Evolutionary conservation across 2,888 invertebrate genomes (phyloP), one percentile per base, ranked within the genome.

Genomic region (Hipparchia semele): DNA sequence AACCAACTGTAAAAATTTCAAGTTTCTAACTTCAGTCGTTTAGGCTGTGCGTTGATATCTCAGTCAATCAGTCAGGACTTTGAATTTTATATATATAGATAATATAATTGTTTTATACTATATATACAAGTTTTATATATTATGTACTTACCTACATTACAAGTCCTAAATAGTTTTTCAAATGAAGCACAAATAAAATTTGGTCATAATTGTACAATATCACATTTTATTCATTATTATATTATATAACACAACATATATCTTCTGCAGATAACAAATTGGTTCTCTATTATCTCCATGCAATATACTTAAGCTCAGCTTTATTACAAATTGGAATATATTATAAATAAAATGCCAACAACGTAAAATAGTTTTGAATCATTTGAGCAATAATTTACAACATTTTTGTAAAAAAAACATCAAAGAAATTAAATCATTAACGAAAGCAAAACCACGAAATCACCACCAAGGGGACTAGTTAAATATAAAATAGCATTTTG

Each of bases 171-270:
- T 10, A 12, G 12, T 12, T 61, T 60, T 12, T 10, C 12, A 7
- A 61, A 6, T 12, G 60, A 7, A n/a, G 6, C 7, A 10, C 58
- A 60, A 58, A 46, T 56, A 79, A 82, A 83, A 81, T 72, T 75
- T 79, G 77, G 77, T 77, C 72, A 80, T 79, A 75, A 72, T 80
- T 79, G 78, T 90, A 85, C 83, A 88, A 88, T 93, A 93, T 92
- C 91, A 92, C 92, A 92, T 91, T 92, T 92, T 90, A 91, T 91
- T 92, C 82, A 88, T 89, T 89, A 87, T 86, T 85, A 86, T 85
- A 90, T 87, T 87, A 83, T 80, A 87, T 89, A 92, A 92, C 91
- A 92, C 90, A 90, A 91, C 90, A 91, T 91, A 90, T 87, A 90
- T 87, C 87, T 88, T 88, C 87, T 89, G 87, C 88, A 87, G 87